Percentiles rank a stretch among this genome's conserved stretches.
These are phyloP conservation scores for Paradoxurus hermaphroditus DNA, from an alignment of 2,113 vertebrate species.

Conservation along the genomic window DNA sequence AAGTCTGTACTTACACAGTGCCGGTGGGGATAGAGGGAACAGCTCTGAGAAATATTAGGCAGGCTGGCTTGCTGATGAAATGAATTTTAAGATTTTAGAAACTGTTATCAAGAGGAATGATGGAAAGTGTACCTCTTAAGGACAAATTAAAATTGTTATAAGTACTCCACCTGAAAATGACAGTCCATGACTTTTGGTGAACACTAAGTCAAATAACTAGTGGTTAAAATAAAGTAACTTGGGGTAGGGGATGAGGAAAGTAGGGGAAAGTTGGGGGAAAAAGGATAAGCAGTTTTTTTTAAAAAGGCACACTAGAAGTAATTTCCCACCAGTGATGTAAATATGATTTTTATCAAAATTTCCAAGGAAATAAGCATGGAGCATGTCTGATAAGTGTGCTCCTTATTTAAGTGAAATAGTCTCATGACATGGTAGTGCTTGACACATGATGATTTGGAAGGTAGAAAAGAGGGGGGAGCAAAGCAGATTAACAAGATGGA, in stretches of 20 bases:
- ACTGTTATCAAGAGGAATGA: neutral
- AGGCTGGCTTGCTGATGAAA: neutral
- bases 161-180: neutral
- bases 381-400: neutral
- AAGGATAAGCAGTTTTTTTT: neutral
- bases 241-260: rapidly evolving
- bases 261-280: neutral
- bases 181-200: neutral
- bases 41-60: neutral
- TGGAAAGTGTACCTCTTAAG: neutral
- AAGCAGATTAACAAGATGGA: neutral
- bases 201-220: neutral
- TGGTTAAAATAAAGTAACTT: neutral
- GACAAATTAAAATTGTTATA: neutral
- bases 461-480: neutral
- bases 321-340: neutral
- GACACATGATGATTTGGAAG: neutral
- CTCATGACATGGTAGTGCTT: neutral
- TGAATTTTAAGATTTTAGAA: neutral
- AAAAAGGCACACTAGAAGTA: neutral
- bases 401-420: neutral
- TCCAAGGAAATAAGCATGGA: neutral
- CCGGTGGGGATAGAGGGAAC: rapidly evolving
- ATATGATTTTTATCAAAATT: neutral
- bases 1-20: neutral